Percentiles rank a stretch among this genome's conserved stretches.
These are phyloP conservation scores for Formica aserva DNA, from an alignment of 2,888 invertebrate genomes.

Conservation along the genomic window DNA sequence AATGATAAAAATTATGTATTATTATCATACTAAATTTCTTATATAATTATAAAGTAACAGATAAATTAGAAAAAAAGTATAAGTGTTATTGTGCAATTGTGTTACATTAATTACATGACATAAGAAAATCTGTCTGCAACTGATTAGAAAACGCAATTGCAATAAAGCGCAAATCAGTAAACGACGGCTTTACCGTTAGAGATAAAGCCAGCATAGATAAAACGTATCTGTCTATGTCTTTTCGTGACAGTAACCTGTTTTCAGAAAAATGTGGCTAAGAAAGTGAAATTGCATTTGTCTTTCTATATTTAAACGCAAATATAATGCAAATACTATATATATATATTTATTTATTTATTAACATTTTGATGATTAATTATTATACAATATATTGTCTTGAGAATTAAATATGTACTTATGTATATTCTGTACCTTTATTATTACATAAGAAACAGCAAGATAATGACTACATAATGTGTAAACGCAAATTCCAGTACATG, in stretches of 20 bases:
- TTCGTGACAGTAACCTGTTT: conserved; percentile 43
- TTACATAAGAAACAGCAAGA: neutral
- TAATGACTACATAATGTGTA: neutral
- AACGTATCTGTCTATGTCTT: conserved; percentile 39
- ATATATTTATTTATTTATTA: neutral
- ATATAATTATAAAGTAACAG: neutral
- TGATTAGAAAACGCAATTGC: conserved; percentile 28
- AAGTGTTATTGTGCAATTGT: neutral
- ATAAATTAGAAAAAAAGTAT: neutral
- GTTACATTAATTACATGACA: conserved; percentile 21
- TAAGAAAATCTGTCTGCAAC: neutral
- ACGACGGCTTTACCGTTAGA: conserved; percentile 68
- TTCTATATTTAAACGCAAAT: neutral
- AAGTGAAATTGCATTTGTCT: conserved; percentile 5
- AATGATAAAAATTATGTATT: neutral
- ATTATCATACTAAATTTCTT: neutral
- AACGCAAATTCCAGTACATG: neutral
- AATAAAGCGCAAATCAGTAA: conserved; percentile 54
- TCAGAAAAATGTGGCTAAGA: conserved; percentile 10
- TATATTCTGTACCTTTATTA: neutral
- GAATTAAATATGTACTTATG: neutral
- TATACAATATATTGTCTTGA: neutral
- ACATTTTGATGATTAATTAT: neutral
- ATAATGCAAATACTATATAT: neutral
- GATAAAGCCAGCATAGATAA: conserved; percentile 66